Evolutionary conservation across 1,140 invertebrate species (phyloP).

Genomic region (Oncopodura yosiiana): DNA sequence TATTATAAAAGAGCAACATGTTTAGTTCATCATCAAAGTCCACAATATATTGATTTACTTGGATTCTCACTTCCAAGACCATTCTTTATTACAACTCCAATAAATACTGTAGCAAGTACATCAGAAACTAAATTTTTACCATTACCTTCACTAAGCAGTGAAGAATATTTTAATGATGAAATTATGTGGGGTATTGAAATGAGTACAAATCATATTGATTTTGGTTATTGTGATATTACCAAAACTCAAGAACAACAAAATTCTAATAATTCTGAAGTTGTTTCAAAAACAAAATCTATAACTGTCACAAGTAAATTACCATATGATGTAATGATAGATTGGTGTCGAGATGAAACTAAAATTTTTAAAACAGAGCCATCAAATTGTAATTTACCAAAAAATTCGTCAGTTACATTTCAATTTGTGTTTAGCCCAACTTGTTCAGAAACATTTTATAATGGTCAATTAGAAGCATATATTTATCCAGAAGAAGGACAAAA

Average conservation of each 20-base stretch:
- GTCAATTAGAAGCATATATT: slow-evolving; percentile 19
- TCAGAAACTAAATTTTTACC: slow-evolving; percentile 13
- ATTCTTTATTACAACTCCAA: background rate
- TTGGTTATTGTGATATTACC: slow-evolving; percentile 4
- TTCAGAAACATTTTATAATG: slow-evolving; percentile 16
- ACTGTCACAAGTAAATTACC: slow-evolving; percentile 5
- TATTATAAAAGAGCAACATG: slow-evolving; percentile 16
- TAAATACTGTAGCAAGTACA: background rate
- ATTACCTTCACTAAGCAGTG: background rate
- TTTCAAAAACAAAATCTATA: too few species aligned
- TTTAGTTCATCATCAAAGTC: slow-evolving; percentile 12
- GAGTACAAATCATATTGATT: slow-evolving; percentile 9
- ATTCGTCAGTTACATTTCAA: background rate
- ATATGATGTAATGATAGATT: slow-evolving; percentile 15
- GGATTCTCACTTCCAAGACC: slow-evolving; percentile 8
- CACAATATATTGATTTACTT: slow-evolving; percentile 12
- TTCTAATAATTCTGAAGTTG: background rate
- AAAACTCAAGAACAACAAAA: background rate
- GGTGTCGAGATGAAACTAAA: slow-evolving; percentile 1
- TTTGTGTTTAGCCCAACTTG: slow-evolving; percentile 1
- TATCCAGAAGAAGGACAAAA: slow-evolving; percentile 4
- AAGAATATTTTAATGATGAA: slow-evolving; percentile 13
- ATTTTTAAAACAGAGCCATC: background rate
- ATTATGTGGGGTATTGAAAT: slow-evolving; percentile 13
- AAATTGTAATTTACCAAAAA: background rate